phyloP scores from a whole-genome alignment of 2,888 invertebrate genomes.

The Gasteruption jaculator region DNA sequence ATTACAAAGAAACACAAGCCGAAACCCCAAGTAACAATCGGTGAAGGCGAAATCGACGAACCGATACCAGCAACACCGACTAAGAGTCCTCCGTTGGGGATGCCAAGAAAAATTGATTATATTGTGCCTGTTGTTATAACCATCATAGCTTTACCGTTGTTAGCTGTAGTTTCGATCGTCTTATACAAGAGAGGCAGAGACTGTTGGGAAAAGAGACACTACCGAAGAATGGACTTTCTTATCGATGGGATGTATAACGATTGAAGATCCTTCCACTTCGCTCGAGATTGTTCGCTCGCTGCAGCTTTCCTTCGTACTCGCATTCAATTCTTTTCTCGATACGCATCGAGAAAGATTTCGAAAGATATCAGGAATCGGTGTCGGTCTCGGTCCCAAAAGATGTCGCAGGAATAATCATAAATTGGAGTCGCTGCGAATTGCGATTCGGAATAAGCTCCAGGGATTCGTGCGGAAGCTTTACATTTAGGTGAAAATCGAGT shows the following conservation, averaged over 20 bases:
- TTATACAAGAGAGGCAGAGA: constrained; percentile 69
- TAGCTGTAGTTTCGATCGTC: constrained; percentile 65
- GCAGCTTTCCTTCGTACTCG: too few species aligned
- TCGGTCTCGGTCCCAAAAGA: too few species aligned
- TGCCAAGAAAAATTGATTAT: constrained; percentile 55
- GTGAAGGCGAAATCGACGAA: constrained; percentile 48
- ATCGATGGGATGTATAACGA: constrained; percentile 89
- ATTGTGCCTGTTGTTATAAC: constrained; percentile 72
- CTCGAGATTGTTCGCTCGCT: too few species aligned
- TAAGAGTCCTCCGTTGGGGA: constrained; percentile 33
- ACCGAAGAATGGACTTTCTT: constrained; percentile 82
- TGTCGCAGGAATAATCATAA: too few species aligned
- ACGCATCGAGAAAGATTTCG: too few species aligned
- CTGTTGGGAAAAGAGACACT: constrained; percentile 82
- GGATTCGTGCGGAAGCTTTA: too few species aligned
- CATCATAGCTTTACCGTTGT: constrained; percentile 70
- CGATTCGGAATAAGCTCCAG: too few species aligned
- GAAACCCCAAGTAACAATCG: constrained; percentile 55
- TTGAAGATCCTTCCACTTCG: too few species aligned
- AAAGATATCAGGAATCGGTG: too few species aligned
- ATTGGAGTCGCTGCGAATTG: too few species aligned
- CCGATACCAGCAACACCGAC: constrained; percentile 36
- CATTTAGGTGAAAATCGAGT: too few species aligned
- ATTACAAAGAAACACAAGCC: constrained; percentile 49
- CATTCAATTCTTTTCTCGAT: too few species aligned